phyloP scores from a whole-genome alignment of 1,140 invertebrate species.

The Lasaia peninsularis region DNA sequence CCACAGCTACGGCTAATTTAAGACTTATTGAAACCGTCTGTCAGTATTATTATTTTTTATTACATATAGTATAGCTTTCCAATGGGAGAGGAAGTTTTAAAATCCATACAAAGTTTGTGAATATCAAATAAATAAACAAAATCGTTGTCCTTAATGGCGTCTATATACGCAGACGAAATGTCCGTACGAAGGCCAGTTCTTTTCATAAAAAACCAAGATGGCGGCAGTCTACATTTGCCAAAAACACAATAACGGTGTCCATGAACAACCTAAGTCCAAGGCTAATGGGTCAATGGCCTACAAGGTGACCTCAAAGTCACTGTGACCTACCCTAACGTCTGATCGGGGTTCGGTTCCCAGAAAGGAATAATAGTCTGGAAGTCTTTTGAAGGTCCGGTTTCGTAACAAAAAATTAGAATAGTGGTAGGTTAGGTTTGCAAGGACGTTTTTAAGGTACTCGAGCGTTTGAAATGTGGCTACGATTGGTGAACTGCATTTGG shows the following conservation, averaged over 20 bases:
- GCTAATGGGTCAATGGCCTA: conserved; percentile 45
- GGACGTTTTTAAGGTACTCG: background rate
- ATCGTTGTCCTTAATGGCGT: background rate
- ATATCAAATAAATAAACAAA: background rate
- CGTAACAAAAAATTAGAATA: conserved; percentile 18
- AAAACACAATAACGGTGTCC: conserved; percentile 8
- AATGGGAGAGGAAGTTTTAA: no score
- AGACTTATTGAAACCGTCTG: no score
- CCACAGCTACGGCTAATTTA: no score
- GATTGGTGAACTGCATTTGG: background rate
- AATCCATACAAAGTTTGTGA: no score
- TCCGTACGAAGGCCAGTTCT: background rate
- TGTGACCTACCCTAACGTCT: conserved; percentile 58
- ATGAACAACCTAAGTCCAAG: conserved; percentile 23
- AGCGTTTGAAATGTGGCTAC: background rate
- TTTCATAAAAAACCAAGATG: background rate
- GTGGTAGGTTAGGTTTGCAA: conserved; percentile 9
- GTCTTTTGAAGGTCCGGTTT: conserved; percentile 40
- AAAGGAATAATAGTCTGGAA: conserved; percentile 38
- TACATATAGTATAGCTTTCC: no score
- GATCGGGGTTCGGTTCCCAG: conserved; percentile 40
- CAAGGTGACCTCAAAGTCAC: conserved; percentile 57
- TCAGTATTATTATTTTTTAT: no score
- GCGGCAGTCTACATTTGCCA: conserved; percentile 2
- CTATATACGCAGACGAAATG: no score